Evolutionary conservation across 2,888 invertebrate species (phyloP).

Genomic region (Drosophila austrosaltans): DNA sequence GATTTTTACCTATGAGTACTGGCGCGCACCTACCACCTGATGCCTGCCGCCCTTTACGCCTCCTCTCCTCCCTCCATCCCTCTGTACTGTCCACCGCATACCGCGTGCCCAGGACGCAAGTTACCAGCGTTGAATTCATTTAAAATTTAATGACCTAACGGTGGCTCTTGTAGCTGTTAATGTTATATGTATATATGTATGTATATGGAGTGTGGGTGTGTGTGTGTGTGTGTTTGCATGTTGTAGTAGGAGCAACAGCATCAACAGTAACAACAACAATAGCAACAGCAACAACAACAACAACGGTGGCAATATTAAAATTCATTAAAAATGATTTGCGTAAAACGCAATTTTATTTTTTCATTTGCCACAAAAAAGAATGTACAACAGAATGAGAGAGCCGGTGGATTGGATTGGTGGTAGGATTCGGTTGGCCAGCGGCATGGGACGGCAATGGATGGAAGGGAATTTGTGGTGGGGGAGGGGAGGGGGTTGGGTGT

Average conservation of each 20-base stretch:
- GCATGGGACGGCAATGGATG: background rate
- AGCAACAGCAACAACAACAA: constrained; percentile 34
- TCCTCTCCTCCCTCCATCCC: too few species aligned
- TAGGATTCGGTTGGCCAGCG: background rate
- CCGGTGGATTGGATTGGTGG: background rate
- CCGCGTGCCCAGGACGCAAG: constrained; percentile 4
- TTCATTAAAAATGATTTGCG: constrained; percentile 80
- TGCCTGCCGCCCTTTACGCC: background rate
- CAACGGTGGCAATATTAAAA: constrained; percentile 67
- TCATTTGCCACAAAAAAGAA: constrained; percentile 46
- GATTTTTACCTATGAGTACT: constrained; percentile 54
- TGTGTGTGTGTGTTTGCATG: constrained; percentile 41
- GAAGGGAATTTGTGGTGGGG: background rate
- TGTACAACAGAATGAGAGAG: constrained; percentile 4
- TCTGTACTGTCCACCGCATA: background rate
- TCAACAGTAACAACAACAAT: constrained; percentile 28
- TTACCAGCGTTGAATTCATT: constrained; percentile 67
- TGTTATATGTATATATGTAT: constrained; percentile 1
- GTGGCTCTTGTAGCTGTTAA: constrained; percentile 38
- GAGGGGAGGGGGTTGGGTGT: background rate
- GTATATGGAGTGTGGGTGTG: background rate
- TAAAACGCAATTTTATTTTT: constrained; percentile 78
- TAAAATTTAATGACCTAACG: constrained; percentile 78
- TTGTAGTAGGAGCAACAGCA: constrained; percentile 31
- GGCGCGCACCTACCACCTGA: background rate